Evolutionary conservation across 2,888 invertebrate species (phyloP).

Genomic region (Rhabditophanes sp.): DNA sequence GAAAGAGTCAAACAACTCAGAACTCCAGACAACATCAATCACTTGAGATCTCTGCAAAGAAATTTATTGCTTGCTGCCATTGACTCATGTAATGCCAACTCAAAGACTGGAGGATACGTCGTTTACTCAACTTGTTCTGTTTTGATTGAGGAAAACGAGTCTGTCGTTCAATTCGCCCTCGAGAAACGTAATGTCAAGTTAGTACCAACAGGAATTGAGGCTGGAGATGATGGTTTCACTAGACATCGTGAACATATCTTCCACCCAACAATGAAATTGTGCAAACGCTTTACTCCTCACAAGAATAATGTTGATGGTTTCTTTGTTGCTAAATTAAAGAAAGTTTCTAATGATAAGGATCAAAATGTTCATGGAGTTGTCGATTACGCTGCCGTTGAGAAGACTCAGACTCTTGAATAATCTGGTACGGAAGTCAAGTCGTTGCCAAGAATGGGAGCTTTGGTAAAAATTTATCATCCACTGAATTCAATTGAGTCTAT

Average conservation of each 20-base stretch:
- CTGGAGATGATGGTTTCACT: conserved; percentile 83
- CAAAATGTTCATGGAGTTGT: too few species aligned
- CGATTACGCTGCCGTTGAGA: too few species aligned
- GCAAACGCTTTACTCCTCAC: conserved; percentile 86
- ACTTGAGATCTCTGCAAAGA: conserved; percentile 71
- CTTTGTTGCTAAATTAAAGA: conserved; percentile 91
- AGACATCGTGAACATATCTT: conserved; percentile 54
- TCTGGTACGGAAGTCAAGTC: too few species aligned
- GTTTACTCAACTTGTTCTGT: conserved; percentile 98
- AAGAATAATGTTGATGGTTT: conserved; percentile 98
- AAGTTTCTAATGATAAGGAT: conserved; percentile 61
- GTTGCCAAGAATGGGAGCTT: too few species aligned
- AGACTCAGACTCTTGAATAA: too few species aligned
- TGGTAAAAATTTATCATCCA: too few species aligned
- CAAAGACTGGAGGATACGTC: conserved; percentile 75
- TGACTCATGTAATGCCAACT: conserved; percentile 80
- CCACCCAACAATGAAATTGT: conserved; percentile 72
- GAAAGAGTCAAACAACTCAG: conserved; percentile 67
- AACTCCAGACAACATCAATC: conserved; percentile 70
- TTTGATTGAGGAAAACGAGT: conserved; percentile 92
- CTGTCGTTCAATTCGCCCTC: conserved; percentile 83
- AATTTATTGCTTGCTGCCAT: conserved; percentile 85
- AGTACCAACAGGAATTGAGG: conserved; percentile 77
- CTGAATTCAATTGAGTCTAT: too few species aligned
- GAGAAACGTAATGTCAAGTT: conserved; percentile 76